Percentiles rank a stretch among this genome's conserved stretches.
phyloP scores from a whole-genome alignment of 92 coral and sea anemone genomes.

The Nematostella vectensis region DNA sequence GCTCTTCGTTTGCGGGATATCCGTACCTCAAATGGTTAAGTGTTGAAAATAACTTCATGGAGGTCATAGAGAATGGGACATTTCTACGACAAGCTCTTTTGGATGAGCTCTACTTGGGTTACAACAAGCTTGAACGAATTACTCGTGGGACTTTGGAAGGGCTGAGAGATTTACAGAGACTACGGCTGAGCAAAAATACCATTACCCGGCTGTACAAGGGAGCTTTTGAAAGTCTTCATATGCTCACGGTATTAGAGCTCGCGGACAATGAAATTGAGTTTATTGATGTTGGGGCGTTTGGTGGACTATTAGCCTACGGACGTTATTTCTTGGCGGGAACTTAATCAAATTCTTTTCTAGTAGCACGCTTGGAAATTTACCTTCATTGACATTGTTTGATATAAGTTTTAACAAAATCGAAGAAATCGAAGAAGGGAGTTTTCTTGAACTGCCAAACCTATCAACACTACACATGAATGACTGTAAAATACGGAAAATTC shows the following conservation, averaged over 20 bases:
- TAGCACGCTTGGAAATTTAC: conserved; percentile 4
- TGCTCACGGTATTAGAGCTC: conserved; percentile 16
- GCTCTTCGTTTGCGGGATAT: conserved; percentile 10
- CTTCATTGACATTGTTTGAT: conserved; percentile 7
- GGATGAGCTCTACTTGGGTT: conserved; percentile 9
- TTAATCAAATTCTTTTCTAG: neutral
- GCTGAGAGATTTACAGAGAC: conserved; percentile 10
- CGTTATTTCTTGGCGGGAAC: conserved; percentile 19
- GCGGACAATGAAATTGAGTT: conserved; percentile 19
- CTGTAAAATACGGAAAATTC: conserved; percentile 16
- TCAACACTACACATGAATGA: conserved; percentile 20
- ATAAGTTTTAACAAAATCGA: conserved; percentile 5
- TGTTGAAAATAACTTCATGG: conserved; percentile 10
- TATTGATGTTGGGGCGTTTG: conserved; percentile 16
- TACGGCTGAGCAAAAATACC: conserved; percentile 16
- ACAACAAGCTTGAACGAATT: conserved; percentile 5
- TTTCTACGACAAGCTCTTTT: conserved; percentile 9
- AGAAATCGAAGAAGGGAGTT: conserved; percentile 16
- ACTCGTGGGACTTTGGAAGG: conserved; percentile 18
- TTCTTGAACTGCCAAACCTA: conserved; percentile 9
- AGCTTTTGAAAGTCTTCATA: conserved; percentile 6
- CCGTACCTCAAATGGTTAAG: conserved; percentile 6
- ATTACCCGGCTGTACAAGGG: conserved; percentile 16
- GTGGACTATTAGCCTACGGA: conserved; percentile 1
- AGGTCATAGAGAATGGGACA: conserved; percentile 5